Evolutionary conservation across 2,797 vertebrate species (phyloP), one percentile per base, ranked within the genome.

Genomic region (Tolypeutes matacus): DNA sequence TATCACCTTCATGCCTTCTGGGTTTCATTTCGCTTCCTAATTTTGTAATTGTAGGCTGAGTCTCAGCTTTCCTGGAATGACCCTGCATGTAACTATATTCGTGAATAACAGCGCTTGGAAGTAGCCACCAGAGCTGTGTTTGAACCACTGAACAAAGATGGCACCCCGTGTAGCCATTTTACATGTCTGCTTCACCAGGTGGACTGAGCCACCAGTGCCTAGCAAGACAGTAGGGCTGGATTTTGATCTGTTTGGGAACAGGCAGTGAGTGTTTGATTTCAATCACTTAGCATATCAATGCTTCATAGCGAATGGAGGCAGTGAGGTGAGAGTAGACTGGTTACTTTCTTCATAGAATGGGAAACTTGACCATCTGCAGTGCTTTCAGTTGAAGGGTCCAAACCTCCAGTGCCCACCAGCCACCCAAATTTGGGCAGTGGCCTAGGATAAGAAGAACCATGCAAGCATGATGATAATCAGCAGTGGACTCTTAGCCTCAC

Each of bases 241-340:
- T 65, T 91, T 92, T 84, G 21, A 75, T 86, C 76, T 94, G 76
- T 78, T 70, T 69, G 88, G 80, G 94, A 75, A 34, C 23, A 75
- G 89, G 36, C 78, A 18, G 29, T 0, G 86, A 93, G 53, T 17
- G 93, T 73, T 39, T 60, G 86, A 82, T 95, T 95, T 95, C 78
- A 93, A 29, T 88, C 78, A 3, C 31, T 60, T 15, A 0, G 53
- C 53, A 49, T 90, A 78, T 51, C 78, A 86, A 15, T 13, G 83
- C 49, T 83, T 77, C 80, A 0, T 34, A 15, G 80, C 14, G 29
- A 21, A 15, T 1, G 3, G 25, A 90, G 89, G 62, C 78, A 42
- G 23, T 64, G 86, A 91, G 62, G 92, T 56, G 27, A 69, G 39
- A 82, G 92, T 77, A 12, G 87, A 93, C 94, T 92, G 36, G 86